Base-by-base conservation (phyloP, 2,888 invertebrate genomes). In the Agriopis marginaria region DNA sequence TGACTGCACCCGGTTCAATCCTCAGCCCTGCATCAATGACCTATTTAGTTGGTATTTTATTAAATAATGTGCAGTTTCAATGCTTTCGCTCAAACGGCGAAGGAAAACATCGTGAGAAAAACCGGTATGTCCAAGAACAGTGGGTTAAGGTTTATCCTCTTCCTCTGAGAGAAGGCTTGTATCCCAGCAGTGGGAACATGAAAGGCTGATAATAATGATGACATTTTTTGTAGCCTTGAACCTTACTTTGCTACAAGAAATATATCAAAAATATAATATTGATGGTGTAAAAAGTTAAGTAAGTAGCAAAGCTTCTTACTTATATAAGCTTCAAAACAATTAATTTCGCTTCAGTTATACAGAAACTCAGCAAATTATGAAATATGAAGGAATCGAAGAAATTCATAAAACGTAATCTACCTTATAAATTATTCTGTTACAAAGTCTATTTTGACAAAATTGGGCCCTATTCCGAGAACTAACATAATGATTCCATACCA, bases 371-470 rank as follows among this genome's bases (percentile, higher is more conserved):
- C 40, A 39, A 60, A 60, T 23, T 49, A 50, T 60, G 12, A 50
- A 60, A 49, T 60, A 60, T 39, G 32, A 10, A 50, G 60, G 60
- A 40, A 60, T 60, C 49, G 60, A 49, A 39, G 39, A 40, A 54
- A 59, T 45, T 47, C 45, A 49, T 49, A 11, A 62, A 51, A 63
- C 50, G 42, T 63, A 63, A 63, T 53, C n/a, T 54, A 23, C 53
- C n/a, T 45, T 32, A 53, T 63, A 54, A 45, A 54, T 63, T 9
- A 54, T 63, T 62, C 62, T 42, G 40, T 66, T 66, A 42, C 47
- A 7, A 66, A 66, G 66, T 66, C 60, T 53, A 14, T 32, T 53
- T 44, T 40, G 60, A 60, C 23, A 55, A 54, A 32, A n/a, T 63
- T 44, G 7, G 42, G 10, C 12, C 12, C 9, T 49, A 55, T 61